These are phyloP conservation scores for Junonia oenone DNA, from an alignment of 2,888 invertebrate species.

Conservation along the genomic window DNA sequence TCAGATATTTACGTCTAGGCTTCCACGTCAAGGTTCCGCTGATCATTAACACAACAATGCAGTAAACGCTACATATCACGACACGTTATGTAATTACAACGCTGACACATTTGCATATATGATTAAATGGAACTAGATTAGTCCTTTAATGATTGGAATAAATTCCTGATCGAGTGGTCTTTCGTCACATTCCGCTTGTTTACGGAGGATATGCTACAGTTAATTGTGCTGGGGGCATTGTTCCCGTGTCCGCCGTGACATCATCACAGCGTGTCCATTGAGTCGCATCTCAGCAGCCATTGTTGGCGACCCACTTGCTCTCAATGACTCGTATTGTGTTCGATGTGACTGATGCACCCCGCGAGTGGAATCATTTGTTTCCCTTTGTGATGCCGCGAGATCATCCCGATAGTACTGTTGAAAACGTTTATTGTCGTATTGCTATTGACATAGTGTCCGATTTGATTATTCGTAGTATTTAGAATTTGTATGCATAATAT, in stretches of 20 bases:
- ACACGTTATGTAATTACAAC: neutral
- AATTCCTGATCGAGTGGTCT: neutral
- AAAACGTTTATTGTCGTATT: constrained; percentile 5
- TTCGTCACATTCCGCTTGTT: constrained; percentile 2
- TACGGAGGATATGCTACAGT: constrained; percentile 28
- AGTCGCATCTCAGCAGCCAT: constrained; percentile 43
- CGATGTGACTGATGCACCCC: constrained; percentile 30
- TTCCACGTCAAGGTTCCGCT: neutral
- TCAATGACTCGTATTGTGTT: constrained; percentile 46
- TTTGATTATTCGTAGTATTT: neutral
- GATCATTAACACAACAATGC: neutral
- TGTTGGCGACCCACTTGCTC: constrained; percentile 50
- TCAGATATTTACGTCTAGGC: neutral
- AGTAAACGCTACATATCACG: neutral
- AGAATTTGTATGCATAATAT: neutral
- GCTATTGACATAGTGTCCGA: constrained; percentile 10
- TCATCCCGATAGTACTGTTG: neutral
- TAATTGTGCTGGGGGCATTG: constrained; percentile 54
- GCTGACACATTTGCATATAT: neutral
- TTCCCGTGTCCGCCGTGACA: constrained; percentile 47
- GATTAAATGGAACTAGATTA: neutral
- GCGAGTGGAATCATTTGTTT: constrained; percentile 35
- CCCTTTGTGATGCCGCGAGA: constrained; percentile 21
- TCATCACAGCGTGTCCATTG: constrained; percentile 45
- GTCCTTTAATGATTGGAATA: neutral